Conservation (phyloP, 2,888 invertebrate species). For the Hydrotaea cyrtoneurina region DNA sequence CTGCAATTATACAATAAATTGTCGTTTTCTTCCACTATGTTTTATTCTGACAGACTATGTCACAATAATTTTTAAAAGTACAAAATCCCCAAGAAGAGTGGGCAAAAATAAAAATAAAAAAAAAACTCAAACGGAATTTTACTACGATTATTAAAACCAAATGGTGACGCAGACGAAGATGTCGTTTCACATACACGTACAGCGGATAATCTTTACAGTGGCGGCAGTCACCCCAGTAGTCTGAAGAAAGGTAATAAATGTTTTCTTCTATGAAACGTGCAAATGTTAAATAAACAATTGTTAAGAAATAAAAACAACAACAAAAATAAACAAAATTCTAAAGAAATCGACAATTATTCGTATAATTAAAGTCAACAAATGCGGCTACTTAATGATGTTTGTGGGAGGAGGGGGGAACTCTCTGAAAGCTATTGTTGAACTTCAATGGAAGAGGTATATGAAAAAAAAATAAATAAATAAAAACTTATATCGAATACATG, state of each 20-base stretch:
- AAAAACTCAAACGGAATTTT: slow-evolving; percentile 28
- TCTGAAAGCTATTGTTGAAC: background rate
- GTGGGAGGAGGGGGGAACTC: too few relatives aligned
- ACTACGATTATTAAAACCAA: slow-evolving; percentile 16
- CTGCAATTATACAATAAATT: slow-evolving; percentile 39
- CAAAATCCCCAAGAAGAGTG: too few relatives aligned
- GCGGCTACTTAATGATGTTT: background rate
- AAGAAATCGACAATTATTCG: background rate
- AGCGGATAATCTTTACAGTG: background rate
- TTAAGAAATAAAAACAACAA: too few relatives aligned
- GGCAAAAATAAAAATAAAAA: slow-evolving; percentile 19
- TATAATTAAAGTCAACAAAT: background rate
- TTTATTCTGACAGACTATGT: slow-evolving; percentile 25
- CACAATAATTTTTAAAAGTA: slow-evolving; percentile 22
- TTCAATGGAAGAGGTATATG: background rate
- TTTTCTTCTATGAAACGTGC: background rate
- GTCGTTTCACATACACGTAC: background rate
- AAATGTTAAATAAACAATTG: background rate
- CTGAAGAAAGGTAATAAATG: background rate
- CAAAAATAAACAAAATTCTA: too few relatives aligned
- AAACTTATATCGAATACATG: background rate
- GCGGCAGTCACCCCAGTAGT: too few relatives aligned
- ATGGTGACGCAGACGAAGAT: background rate
- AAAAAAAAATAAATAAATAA: too few relatives aligned
- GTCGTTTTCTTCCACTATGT: slow-evolving; percentile 14